Base-by-base conservation (phyloP, 2,888 invertebrate species). In the Platycheirus rosarum region DNA sequence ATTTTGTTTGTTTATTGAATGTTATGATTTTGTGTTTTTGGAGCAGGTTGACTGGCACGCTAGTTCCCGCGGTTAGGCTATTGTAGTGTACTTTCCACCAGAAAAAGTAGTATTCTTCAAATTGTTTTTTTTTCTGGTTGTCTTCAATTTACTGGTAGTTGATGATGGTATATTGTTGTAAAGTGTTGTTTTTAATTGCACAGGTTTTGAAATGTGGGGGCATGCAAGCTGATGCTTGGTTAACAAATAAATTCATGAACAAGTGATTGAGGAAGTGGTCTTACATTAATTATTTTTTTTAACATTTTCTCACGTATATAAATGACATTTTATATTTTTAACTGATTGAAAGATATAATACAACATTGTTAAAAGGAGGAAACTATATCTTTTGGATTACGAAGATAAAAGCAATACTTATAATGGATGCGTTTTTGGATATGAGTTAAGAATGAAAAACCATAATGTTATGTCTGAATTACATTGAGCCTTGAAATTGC, bases 11-110 rank as follows among this genome's bases (percentile, higher is more conserved):
- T 48, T 70, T 63, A 48, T 65, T 75, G 60, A 66, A 65, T 76
- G 53, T 26, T 23, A n/a, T 1, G 62, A 68, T 18, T 53, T 35
- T 60, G n/a, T 63, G 40, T 49, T 49, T 71, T 76, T 75, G 42
- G 60, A 75, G 80, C 65, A 53, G 65, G 60, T 62, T 57, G 49
- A 11, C 11, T 37, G 53, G 18, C 13, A 55, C 44, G 23, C 42
- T 46, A 32, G 23, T 46, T 44, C 7, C 20, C 13, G 26, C 14
- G 23, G 32, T 48, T n/a, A 13, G n/a, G 35, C 48, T 48, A 23
- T 46, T 53, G 55, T 26, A 40, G 44, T 74, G 74, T 69, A 49
- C 74, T 78, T 74, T 74, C 78, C 74, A 68, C 53, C 42, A 62
- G 29, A 26, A 53, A 18, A 26, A 68, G 32, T 32, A 23, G 11